A percentile compares a stretch with the other conserved stretches of the same genome.
phyloP scores from a whole-genome alignment of 2,888 invertebrate genomes.

The Meandrusa payeni region DNA sequence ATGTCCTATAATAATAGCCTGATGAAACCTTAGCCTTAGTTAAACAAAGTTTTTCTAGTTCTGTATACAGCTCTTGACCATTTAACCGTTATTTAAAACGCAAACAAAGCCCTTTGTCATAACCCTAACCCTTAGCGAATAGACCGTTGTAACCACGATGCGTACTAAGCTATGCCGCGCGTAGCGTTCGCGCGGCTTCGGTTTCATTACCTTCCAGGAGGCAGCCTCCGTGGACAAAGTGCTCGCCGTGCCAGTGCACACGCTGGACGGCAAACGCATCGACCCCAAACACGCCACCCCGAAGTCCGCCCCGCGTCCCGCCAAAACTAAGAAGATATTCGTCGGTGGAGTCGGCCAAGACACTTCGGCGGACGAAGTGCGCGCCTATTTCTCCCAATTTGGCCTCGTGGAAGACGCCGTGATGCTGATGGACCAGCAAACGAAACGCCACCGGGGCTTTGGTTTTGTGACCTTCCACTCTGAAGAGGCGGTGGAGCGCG shows the following conservation, averaged over 20 bases:
- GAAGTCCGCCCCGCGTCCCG: constrained; percentile 92
- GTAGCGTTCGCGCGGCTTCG: constrained; percentile 96
- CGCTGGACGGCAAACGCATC: constrained; percentile 95
- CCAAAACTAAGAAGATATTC: constrained; percentile 95
- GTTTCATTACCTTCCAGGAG: constrained; percentile 96
- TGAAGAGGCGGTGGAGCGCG: constrained; percentile 94
- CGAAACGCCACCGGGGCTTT: constrained; percentile 94
- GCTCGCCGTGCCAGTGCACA: constrained; percentile 93
- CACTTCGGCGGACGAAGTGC: constrained; percentile 94
- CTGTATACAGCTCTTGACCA: too few species aligned
- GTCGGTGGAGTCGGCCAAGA: constrained; percentile 96
- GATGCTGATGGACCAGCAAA: constrained; percentile 97
- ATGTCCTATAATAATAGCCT: too few species aligned
- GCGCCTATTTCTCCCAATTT: constrained; percentile 94
- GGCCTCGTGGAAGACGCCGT: constrained; percentile 95
- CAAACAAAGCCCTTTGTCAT: too few species aligned
- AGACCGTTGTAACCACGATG: not conserved
- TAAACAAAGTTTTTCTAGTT: too few species aligned
- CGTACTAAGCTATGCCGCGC: constrained; percentile 57
- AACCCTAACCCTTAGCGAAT: not conserved
- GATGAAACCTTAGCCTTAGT: too few species aligned
- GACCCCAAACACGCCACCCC: constrained; percentile 97
- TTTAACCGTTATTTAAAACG: too few species aligned
- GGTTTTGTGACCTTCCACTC: constrained; percentile 96
- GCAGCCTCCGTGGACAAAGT: constrained; percentile 95